Base-by-base conservation (phyloP, 2,113 vertebrate species). In the Tragelaphus imberbis region DNA sequence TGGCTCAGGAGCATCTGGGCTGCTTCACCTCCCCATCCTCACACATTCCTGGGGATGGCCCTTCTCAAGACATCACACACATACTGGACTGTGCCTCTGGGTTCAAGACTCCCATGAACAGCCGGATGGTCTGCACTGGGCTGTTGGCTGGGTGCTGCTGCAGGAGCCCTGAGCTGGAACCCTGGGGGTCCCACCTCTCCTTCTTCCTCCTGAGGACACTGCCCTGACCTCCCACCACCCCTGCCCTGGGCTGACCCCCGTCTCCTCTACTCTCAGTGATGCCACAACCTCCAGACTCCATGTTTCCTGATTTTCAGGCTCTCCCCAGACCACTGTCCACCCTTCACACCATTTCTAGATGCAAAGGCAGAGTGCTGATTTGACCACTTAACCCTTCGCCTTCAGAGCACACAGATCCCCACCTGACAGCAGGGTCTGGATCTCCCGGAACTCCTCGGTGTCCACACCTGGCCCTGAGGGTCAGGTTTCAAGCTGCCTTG, bases 121-220 rank as follows among this genome's bases (percentile, higher is more conserved):
- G 0, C 77, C 4, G 30, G 7, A 7, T 49, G 7, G 75, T 79
- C 25, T 1, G 0, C 44, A 30, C 44, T 49, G 75, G 14, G 27
- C 44, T 21, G 8, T 5, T 36, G 65, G 65, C n/a, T 10, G n/a
- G 17, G n/a, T 40, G n/a, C n/a, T 40, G 33, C 65, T 0, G 0
- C 19, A 71, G 19, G n/a, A 71, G 68, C 36, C 36, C 68, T 6
- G 27, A 47, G 44, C 77, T 80, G 44, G 77, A 16, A 49, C 2
- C 77, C 44, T 44, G 40, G 68, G 36, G 25, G 68, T 5, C 21
- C 21, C 11, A 13, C 71, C 12, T 47, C 12, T 77, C 40, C 71
- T 47, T 44, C 21, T 47, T 25, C 71, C 10, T 47, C 0, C 40
- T 44, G 40, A 77, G 71, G 23, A 77, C 23, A 47, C 40, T 77